phyloP scores from a whole-genome alignment of 2,113 vertebrate genomes.

The Macrotis lagotis region DNA sequence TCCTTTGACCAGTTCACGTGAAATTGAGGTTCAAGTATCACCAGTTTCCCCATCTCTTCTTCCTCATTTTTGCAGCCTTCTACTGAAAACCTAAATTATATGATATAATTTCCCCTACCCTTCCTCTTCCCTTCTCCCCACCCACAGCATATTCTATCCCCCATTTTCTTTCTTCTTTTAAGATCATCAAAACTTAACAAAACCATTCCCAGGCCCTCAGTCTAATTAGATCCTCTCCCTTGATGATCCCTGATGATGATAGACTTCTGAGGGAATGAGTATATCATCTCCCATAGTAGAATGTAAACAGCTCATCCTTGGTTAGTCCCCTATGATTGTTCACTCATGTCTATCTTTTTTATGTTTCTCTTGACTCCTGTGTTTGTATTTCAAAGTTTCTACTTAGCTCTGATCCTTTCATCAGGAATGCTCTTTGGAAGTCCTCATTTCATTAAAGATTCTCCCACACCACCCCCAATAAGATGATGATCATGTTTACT shows the following conservation, averaged over 20 bases:
- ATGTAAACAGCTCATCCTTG: neutral
- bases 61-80: neutral
- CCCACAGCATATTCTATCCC: neutral
- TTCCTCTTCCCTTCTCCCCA: neutral
- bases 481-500: neutral
- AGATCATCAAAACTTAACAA: neutral
- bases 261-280: neutral
- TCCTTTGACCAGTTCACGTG: neutral
- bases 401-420: neutral
- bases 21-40: neutral
- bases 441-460: neutral
- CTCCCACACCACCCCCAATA: neutral
- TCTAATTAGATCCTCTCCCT: neutral
- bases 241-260: neutral
- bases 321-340: neutral
- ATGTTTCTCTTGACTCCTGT: neutral
- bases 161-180: neutral
- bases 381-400: neutral
- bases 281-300: neutral
- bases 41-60: neutral
- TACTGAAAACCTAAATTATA: neutral
- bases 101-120: neutral
- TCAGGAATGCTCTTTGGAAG: neutral
- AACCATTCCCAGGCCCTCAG: neutral
- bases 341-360: neutral